These are phyloP conservation scores for Oreonectes daqikongensis DNA, from an alignment of 2,797 vertebrate genomes.

Conservation along the genomic window DNA sequence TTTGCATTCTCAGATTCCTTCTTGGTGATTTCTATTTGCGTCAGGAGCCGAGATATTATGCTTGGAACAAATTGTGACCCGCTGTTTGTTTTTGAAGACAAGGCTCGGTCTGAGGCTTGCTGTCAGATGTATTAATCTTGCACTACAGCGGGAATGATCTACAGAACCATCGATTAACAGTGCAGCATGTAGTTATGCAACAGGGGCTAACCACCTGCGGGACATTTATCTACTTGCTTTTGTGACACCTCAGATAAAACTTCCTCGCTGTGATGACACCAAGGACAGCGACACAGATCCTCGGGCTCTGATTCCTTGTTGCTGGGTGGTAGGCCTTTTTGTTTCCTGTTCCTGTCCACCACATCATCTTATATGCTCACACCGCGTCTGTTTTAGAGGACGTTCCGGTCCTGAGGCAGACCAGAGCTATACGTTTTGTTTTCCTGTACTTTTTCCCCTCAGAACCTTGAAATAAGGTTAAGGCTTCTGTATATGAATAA, in stretches of 20 bases:
- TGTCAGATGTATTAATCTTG: slow-evolving; percentile 26
- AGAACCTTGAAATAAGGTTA: slow-evolving; percentile 25
- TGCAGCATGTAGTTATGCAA: slow-evolving; percentile 3
- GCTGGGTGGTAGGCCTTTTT: background rate
- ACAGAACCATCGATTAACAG: slow-evolving; percentile 22
- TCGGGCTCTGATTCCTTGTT: background rate
- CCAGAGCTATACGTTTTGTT: background rate
- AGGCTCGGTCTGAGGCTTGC: slow-evolving; percentile 18
- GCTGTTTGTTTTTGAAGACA: slow-evolving; percentile 34
- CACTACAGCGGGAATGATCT: slow-evolving; percentile 14
- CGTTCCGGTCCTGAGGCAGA: background rate
- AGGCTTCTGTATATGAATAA: slow-evolving; percentile 20
- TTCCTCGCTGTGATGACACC: slow-evolving; percentile 6
- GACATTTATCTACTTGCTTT: slow-evolving; percentile 29
- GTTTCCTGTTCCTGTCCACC: slow-evolving; percentile 4
- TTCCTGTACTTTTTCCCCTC: slow-evolving; percentile 1
- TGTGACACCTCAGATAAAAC: background rate
- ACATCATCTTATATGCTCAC: slow-evolving; percentile 3
- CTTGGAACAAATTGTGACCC: slow-evolving; percentile 34
- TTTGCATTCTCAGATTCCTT: slow-evolving; percentile 29
- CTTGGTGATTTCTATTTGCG: slow-evolving; percentile 15
- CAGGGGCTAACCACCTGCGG: background rate
- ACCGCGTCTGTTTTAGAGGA: background rate
- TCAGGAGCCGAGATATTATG: slow-evolving; percentile 42
- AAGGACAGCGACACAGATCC: background rate